phyloP scores from a whole-genome alignment of 64 coral and sea anemone genomes.

The Montipora capricornis region DNA sequence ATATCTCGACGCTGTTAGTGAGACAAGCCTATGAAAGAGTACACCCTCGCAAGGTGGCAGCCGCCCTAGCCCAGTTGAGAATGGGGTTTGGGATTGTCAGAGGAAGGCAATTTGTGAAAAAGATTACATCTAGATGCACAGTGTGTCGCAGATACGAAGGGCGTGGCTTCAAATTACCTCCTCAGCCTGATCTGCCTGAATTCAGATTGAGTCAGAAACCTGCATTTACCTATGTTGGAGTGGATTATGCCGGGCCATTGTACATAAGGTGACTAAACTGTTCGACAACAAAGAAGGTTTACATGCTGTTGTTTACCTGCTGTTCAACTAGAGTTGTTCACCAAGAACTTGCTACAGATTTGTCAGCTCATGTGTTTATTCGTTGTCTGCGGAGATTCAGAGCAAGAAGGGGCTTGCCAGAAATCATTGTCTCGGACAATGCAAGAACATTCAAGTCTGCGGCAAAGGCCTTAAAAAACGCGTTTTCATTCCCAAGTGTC shows the following conservation, averaged over 20 bases:
- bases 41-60: conserved; percentile 39
- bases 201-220: conserved; percentile 8
- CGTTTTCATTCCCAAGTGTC: no score
- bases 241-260: not conserved
- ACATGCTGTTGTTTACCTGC: not conserved
- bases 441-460: conserved; percentile 39
- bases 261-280: not conserved
- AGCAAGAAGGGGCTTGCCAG: conserved; percentile 19
- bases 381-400: conserved; percentile 36
- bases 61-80: conserved; percentile 51
- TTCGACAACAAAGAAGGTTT: conserved; percentile 1
- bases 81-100: conserved; percentile 24
- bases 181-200: not conserved
- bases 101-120: conserved; percentile 59
- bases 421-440: conserved; percentile 57
- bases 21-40: not conserved
- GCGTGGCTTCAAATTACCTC: not conserved
- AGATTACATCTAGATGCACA: conserved; percentile 47
- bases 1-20: not conserved
- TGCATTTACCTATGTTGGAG: conserved; percentile 19
- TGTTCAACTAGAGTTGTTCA: conserved; percentile 32
- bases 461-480: not conserved
- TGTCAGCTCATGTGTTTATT: conserved; percentile 47
- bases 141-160: conserved; percentile 52
- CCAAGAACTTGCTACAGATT: conserved; percentile 46